A percentile compares a stretch with the other conserved stretches of the same genome.
Conservation (phyloP, 2,888 invertebrate species). For the Tortricodes alternella region DNA sequence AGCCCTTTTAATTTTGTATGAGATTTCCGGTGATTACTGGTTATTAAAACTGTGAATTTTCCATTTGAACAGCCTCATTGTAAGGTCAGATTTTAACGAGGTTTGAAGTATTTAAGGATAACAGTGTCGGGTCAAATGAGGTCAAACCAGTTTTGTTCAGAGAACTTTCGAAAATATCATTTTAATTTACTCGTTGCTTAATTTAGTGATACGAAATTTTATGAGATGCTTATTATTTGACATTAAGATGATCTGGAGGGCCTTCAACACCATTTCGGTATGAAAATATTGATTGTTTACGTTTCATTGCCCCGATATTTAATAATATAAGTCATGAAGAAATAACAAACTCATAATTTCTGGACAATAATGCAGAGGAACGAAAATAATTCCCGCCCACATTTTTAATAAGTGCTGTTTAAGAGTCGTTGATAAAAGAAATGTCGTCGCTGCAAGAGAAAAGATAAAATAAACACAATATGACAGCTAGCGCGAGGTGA, state of each 20-base stretch:
- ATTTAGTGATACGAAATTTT: background rate
- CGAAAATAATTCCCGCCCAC: slow-evolving; percentile 66
- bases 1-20: no score
- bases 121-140: background rate
- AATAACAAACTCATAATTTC: slow-evolving; percentile 32
- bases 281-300: slow-evolving; percentile 27
- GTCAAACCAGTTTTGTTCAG: background rate
- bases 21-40: no score
- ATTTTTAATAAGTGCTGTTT: slow-evolving; percentile 73
- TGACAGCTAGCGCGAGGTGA: slow-evolving; percentile 27
- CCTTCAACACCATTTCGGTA: slow-evolving; percentile 21
- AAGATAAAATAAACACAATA: slow-evolving; percentile 53
- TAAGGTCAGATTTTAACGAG: background rate
- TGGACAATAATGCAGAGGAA: slow-evolving; percentile 40
- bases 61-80: no score
- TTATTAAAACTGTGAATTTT: no score
- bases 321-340: slow-evolving; percentile 29
- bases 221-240: background rate
- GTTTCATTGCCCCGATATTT: slow-evolving; percentile 29
- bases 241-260: slow-evolving; percentile 1
- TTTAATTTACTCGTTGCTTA: background rate
- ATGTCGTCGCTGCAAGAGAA: slow-evolving; percentile 53
- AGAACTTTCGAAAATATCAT: background rate
- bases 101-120: background rate
- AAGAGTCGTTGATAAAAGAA: slow-evolving; percentile 78